phyloP scores from a whole-genome alignment of 2,888 invertebrate species.

The Eurois occulta region DNA sequence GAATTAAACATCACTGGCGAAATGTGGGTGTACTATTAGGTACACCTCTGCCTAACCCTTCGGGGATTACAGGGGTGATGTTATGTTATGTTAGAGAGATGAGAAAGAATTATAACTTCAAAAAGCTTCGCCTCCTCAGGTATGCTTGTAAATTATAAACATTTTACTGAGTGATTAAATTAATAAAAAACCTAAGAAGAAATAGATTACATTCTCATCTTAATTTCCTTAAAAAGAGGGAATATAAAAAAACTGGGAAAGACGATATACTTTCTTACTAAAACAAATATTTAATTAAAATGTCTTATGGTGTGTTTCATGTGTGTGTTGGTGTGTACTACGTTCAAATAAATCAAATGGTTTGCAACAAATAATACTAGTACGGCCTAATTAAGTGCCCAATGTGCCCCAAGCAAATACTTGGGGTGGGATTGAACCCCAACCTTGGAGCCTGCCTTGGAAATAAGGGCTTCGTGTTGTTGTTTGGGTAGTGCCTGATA shows the following conservation, averaged over 20 bases:
- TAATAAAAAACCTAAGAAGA: background rate
- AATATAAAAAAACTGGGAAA: no score
- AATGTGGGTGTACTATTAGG: no score
- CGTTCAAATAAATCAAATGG: conserved; percentile 7
- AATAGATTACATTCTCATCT: background rate
- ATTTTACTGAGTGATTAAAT: background rate
- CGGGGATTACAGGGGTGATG: no score
- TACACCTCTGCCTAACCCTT: no score
- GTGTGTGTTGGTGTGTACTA: background rate
- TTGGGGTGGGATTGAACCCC: conserved; percentile 6
- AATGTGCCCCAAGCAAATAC: conserved; percentile 45
- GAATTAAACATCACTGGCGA: no score
- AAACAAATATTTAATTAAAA: background rate
- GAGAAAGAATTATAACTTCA: background rate
- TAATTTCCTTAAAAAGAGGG: background rate
- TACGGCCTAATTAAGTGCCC: conserved; percentile 36
- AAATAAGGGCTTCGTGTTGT: background rate
- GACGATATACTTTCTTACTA: no score
- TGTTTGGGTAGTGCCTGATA: conserved; percentile 10
- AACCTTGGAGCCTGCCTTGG: background rate
- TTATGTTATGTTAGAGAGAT: no score
- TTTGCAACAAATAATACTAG: conserved; percentile 15
- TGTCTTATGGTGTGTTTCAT: background rate
- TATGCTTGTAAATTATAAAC: background rate
- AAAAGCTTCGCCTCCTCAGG: background rate